phyloP scores from a whole-genome alignment of 2,888 invertebrate species.

The Argynnis bischoffii region DNA sequence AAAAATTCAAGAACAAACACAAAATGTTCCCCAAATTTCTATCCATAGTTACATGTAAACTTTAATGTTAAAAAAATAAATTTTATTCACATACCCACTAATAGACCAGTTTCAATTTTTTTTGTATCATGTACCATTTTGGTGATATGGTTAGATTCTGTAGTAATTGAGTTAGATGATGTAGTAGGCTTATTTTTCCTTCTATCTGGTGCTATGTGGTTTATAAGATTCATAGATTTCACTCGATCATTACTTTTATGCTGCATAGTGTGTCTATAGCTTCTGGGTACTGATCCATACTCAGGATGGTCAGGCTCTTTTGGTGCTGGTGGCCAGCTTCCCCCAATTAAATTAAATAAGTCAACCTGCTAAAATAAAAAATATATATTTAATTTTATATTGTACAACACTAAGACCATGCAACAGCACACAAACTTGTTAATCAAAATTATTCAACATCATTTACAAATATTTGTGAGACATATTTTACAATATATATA shows the following conservation, averaged over 20 bases:
- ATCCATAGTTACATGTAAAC: no score
- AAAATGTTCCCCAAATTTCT: no score
- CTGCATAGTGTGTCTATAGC: slow-evolving; percentile 66
- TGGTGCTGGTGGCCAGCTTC: slow-evolving; percentile 77
- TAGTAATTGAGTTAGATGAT: slow-evolving; percentile 41
- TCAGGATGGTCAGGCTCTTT: slow-evolving; percentile 59
- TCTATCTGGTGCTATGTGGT: slow-evolving; percentile 77
- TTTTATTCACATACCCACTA: slow-evolving; percentile 60
- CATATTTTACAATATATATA: no score
- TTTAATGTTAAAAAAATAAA: no score
- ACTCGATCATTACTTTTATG: slow-evolving; percentile 70
- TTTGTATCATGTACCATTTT: slow-evolving; percentile 77
- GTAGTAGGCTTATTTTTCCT: slow-evolving; percentile 57
- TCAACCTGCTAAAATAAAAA: slow-evolving; percentile 59
- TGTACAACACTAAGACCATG: not conserved
- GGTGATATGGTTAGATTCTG: slow-evolving; percentile 49
- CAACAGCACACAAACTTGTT: no score
- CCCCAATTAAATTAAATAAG: slow-evolving; percentile 72
- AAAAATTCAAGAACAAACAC: no score
- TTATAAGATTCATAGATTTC: slow-evolving; percentile 83
- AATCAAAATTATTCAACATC: no score
- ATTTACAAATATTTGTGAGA: no score
- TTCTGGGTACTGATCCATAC: slow-evolving; percentile 63
- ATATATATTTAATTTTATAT: not conserved
- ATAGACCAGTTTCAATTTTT: slow-evolving; percentile 73